Percentiles rank a stretch among this genome's conserved stretches.
Conservation (phyloP, 2,888 invertebrate genomes). For the Synergus gifuensis region DNA sequence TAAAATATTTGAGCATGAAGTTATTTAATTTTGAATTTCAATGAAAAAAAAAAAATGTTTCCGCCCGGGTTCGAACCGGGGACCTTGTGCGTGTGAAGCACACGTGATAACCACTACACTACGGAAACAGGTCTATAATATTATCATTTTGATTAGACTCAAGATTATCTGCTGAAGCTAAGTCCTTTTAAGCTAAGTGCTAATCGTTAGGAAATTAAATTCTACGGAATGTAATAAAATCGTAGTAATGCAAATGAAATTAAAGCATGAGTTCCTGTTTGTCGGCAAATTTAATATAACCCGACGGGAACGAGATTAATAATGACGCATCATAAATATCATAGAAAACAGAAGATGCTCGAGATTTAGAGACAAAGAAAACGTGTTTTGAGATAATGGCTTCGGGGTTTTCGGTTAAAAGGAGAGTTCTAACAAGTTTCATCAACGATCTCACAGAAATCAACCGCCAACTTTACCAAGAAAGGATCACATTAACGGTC, state of each 20-base stretch:
- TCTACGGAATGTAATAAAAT: neutral
- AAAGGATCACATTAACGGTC: conserved; percentile 23
- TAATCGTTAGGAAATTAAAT: neutral
- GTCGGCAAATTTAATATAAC: conserved; percentile 11
- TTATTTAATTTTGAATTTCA: too few relatives aligned
- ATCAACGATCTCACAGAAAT: conserved; percentile 4
- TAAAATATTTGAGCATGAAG: too few relatives aligned
- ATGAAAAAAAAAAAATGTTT: conserved; percentile 58
- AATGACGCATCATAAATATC: conserved; percentile 32
- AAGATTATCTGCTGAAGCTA: neutral
- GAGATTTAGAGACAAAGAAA: neutral
- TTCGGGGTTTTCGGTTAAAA: conserved; percentile 18
- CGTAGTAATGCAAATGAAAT: conserved; percentile 10
- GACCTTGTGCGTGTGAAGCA: conserved; percentile 86
- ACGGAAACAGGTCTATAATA: neutral
- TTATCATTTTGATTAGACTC: neutral
- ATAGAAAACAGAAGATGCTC: conserved; percentile 2
- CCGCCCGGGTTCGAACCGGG: conserved; percentile 72
- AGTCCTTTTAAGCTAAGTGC: neutral
- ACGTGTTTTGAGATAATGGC: conserved; percentile 27
- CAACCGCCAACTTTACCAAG: conserved; percentile 16
- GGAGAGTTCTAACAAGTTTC: neutral
- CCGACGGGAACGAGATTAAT: neutral
- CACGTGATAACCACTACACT: conserved; percentile 86
- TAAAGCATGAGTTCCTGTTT: conserved; percentile 1